Conservation (phyloP, 2,113 vertebrate species). For the Psettodes erumei region DNA sequence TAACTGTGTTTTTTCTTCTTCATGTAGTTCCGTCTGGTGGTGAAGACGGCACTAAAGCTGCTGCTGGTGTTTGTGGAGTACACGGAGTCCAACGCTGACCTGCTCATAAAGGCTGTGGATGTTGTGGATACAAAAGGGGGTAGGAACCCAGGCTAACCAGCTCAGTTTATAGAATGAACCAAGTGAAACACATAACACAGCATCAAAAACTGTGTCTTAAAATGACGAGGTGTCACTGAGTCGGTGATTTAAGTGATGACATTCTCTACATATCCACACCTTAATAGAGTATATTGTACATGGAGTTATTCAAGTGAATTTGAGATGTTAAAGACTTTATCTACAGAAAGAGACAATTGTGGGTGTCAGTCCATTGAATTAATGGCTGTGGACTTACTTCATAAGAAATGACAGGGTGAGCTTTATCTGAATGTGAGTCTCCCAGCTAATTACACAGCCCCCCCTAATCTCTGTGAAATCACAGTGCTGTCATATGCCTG, state of each 20-base stretch:
- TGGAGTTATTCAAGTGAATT: background rate
- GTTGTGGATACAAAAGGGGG: slow-evolving; percentile 88
- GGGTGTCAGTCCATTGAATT: background rate
- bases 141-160: slow-evolving; percentile 66
- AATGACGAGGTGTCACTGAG: background rate
- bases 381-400: background rate
- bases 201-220: background rate
- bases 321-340: no score
- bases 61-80: slow-evolving; percentile 98
- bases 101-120: slow-evolving; percentile 88
- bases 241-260: background rate
- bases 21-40: slow-evolving; percentile 93
- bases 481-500: background rate
- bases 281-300: background rate
- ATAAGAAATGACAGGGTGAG: background rate
- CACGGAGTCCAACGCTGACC: slow-evolving; percentile 87
- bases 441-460: background rate
- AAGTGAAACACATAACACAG: background rate
- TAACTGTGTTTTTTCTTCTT: slow-evolving; percentile 2
- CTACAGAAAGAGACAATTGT: no score
- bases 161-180: background rate
- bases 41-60: slow-evolving; percentile 96
- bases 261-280: background rate
- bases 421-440: background rate
- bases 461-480: background rate